Evolutionary conservation across 1,140 invertebrate genomes (phyloP), one percentile per base, ranked within the genome.

Genomic region (Popillia japonica): DNA sequence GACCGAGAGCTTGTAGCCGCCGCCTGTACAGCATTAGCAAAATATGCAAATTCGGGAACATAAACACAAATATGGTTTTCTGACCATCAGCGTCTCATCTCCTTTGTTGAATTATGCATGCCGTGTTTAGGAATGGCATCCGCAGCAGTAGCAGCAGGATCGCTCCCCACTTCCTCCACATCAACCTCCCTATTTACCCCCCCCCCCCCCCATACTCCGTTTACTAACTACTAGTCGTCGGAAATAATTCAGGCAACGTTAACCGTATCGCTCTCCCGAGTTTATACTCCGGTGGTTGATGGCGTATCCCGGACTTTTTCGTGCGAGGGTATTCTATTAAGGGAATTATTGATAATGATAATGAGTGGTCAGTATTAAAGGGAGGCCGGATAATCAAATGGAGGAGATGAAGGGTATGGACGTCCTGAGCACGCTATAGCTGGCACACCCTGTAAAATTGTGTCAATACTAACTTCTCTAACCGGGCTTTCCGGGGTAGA

Each of bases 31-130:
- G 11, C n/a, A 17, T 17, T 17, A 14, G 48, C 17, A 55, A 55
- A 55, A 55, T 55, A 55, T 55, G 48, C 48, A 55, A 55, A 55
- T 55, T 55, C 17, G 14, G 14, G 48, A 55, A 55, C 48, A 55
- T 55, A 55, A 55, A 55, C 48, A 55, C 48, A 55, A 55, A 55
- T 55, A 55, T 55, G 48, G 48, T 55, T 55, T 55, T 55, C 48
- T 55, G 48, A 55, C 48, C 48, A 55, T 55, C 48, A 55, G 48
- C 48, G 48, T 55, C 48, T 55, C 48, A 55, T 55, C 48, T 55
- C 14, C 48, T 55, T 55, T 55, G 48, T 55, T 55, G 48, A 55
- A 55, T 55, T 55, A 55, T 55, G 48, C 48, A 55, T 55, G 48
- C 48, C 48, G 48, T 55, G 48, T 55, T 17, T 55, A 55, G 27